Evolutionary conservation across 2,888 invertebrate genomes (phyloP), one percentile per base, ranked within the genome.

Genomic region (Hypsopygia costalis): DNA sequence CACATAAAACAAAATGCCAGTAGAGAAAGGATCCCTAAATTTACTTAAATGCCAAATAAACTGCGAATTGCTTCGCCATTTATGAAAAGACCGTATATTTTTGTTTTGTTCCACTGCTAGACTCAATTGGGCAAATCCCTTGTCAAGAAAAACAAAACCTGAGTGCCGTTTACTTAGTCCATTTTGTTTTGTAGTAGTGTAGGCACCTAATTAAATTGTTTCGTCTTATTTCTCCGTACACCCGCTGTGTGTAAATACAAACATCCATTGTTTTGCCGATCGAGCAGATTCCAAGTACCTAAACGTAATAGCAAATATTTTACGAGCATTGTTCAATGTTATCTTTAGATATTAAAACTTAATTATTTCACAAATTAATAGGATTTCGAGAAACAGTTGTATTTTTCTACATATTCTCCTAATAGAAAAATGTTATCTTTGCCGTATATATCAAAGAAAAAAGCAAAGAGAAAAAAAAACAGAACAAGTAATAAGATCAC

Each of bases 1-100:
- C 79, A 74, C 85, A 86, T 87, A 87, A 87, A 87, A 86, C 82
- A 85, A 87, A 87, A 88, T 87, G 85, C 86, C 86, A 85, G 78
- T 73, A 64, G 67, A 71, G 71, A 69, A 74, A 80, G 81, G 79
- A 79, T 81, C 79, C 78, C 79, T 76, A 79, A 82, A 83, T 82
- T 82, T 75, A 81, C 82, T 81, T 83, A 82, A 85, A 85, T 85
- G 85, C 83, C 82, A 82, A 81, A 82, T 82, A 87, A 83, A 82
- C 83, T 82, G 85, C 69, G 79, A 86, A 88, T 83, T 74, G 79
- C 77, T 81, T 68, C 76, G 79, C 75, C 81, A 79, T 86, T 86
- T 86, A 78, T 76, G 74, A 77, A 76, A 68, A 65, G 46, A 60
- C 60, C 60, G 58, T 48, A 58, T 61, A 58, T 69, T 69, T 62